phyloP scores from a whole-genome alignment of 2,888 invertebrate genomes.

The Dynastes hyllus region DNA sequence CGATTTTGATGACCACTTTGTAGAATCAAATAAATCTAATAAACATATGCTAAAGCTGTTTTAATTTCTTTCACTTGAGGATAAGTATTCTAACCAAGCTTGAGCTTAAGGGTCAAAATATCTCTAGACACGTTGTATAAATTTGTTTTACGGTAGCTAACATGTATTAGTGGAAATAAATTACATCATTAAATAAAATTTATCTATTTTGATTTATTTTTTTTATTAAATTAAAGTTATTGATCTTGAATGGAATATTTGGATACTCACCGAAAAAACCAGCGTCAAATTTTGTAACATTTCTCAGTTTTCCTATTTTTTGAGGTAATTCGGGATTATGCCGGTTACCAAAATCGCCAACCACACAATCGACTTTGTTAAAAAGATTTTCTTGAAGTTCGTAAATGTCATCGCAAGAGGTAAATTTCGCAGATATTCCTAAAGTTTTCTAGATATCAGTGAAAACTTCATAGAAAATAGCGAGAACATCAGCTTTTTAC shows the following conservation, averaged over 20 bases:
- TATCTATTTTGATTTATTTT: too few species aligned
- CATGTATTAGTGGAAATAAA: too few species aligned
- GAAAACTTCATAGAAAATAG: not conserved
- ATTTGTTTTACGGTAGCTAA: too few species aligned
- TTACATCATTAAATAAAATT: too few species aligned
- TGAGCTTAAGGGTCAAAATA: too few species aligned
- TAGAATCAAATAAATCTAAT: too few species aligned
- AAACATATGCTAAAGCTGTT: too few species aligned
- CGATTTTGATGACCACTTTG: too few species aligned
- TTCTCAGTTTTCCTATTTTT: not conserved
- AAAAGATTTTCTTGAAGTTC: not conserved
- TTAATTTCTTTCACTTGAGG: too few species aligned
- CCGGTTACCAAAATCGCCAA: not conserved
- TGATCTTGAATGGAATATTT: not conserved
- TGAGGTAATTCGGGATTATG: not conserved
- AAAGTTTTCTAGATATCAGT: not conserved
- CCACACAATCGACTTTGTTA: not conserved
- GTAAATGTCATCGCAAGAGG: not conserved
- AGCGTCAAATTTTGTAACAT: not conserved
- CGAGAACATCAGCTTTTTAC: not conserved
- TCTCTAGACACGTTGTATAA: too few species aligned
- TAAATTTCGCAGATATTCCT: not conserved
- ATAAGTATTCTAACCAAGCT: too few species aligned
- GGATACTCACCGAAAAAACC: not conserved
- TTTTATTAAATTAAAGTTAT: too few species aligned